Percentiles rank a stretch among this genome's conserved stretches.
phyloP scores from a whole-genome alignment of 2,888 invertebrate genomes.

The Drosophila lutescens region DNA sequence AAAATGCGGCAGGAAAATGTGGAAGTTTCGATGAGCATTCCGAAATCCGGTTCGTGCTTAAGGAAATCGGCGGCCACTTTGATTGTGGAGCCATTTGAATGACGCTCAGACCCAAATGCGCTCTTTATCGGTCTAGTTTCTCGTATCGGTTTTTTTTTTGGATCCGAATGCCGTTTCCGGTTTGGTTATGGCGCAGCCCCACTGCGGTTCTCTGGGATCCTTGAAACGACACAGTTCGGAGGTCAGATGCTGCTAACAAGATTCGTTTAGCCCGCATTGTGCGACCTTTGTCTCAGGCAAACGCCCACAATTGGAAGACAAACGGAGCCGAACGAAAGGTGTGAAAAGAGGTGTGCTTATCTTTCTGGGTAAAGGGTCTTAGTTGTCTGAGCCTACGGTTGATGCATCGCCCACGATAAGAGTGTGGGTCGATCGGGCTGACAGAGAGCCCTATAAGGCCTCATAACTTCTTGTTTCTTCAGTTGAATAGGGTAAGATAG shows the following conservation, averaged over 20 bases:
- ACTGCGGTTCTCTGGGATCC: background rate
- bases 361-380: constrained; percentile 55
- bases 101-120: constrained; percentile 26
- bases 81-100: constrained; percentile 58
- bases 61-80: constrained; percentile 33
- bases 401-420: constrained; percentile 57
- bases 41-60: constrained; percentile 37
- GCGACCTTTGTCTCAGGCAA: constrained; percentile 25
- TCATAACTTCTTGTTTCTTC: background rate
- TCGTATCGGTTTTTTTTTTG: constrained; percentile 12
- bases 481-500: background rate
- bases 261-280: constrained; percentile 30
- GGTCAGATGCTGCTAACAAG: constrained; percentile 59
- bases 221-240: constrained; percentile 13
- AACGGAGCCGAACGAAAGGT: constrained; percentile 44
- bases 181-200: constrained; percentile 26
- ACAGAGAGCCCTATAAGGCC: background rate
- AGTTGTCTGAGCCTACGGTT: constrained; percentile 59
- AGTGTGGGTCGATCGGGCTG: constrained; percentile 6
- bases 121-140: constrained; percentile 10
- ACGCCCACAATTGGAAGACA: constrained; percentile 62
- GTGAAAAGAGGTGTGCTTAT: constrained; percentile 62
- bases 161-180: constrained; percentile 53
- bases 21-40: constrained; percentile 36
- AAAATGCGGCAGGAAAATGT: constrained; percentile 56